These are phyloP conservation scores for Suricata suricatta DNA, from an alignment of 2,113 vertebrate genomes.

Conservation along the genomic window DNA sequence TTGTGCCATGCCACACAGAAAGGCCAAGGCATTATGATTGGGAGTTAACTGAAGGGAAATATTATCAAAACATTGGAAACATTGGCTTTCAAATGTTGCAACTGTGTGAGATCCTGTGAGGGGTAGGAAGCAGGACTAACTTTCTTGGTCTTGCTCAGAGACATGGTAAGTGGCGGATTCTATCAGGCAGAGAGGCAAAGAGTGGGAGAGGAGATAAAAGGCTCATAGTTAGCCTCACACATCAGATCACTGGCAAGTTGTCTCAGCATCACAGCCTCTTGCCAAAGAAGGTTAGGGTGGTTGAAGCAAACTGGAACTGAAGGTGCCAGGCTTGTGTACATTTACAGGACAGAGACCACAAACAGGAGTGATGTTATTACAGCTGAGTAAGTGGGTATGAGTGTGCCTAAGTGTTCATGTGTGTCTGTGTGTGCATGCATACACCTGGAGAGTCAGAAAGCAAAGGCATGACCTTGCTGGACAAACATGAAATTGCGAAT, in stretches of 20 bases:
- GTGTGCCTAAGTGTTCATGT: fast-evolving
- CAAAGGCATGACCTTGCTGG: neutral
- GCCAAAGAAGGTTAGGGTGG: fast-evolving
- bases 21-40: neutral
- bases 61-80: neutral
- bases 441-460: neutral
- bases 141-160: neutral
- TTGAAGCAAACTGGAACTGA: neutral
- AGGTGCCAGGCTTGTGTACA: neutral
- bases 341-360: neutral
- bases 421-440: fast-evolving
- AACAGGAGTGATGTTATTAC: neutral
- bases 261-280: neutral
- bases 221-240: neutral
- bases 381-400: fast-evolving
- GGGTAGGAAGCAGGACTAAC: neutral
- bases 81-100: neutral
- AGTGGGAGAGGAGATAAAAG: neutral
- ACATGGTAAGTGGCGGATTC: fast-evolving
- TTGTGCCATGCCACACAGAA: neutral
- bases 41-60: neutral
- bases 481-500: neutral
- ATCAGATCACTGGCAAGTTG: neutral
- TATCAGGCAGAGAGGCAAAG: neutral
- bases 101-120: fast-evolving